Evolutionary conservation across 2,888 invertebrate genomes (phyloP), one percentile per base, ranked within the genome.

Genomic region (Synergus gifuensis): DNA sequence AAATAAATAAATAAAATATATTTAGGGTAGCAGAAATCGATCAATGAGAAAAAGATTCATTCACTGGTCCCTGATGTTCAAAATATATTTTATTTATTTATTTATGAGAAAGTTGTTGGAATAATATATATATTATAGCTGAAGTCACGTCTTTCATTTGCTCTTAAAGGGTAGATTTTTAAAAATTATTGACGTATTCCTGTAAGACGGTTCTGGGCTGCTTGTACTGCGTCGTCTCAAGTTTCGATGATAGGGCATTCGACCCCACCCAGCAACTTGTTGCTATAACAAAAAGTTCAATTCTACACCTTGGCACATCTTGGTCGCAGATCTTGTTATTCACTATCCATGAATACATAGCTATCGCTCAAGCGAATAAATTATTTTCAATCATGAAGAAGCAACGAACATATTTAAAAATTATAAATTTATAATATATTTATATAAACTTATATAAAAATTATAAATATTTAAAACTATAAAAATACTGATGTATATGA

Each of bases 281-380:
- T 87, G 88, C 86, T 86, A 84, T 78, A 87, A 86, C 86, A 85
- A 87, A 88, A 87, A 87, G 69, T 63, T 22, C 40, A 49, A 58
- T 60, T 78, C 22, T 28, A 40, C 36, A 28, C 46, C 42, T 22
- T 14, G 18, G 40, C n/a, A 22, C 36, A 28, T 62, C 42, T 22
- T 14, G 14, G 40, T n/a, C 62, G 36, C 18, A n/a, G 16, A 44
- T 76, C 49, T 64, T 60, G 16, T 62, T 16, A 67, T 63, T 62
- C n/a, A 58, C 9, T 58, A 58, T 58, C 18, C 9, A 9, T 58
- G 9, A 18, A 58, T 58, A 58, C 18, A 18, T 58, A 9, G n/a
- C 18, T 18, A 58, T 9, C 18, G 18, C n/a, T 58, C 18, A 18
- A 1, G 7, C 18, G 18, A 58, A 58, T 9, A 4, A 7, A 58